phyloP scores from a whole-genome alignment of 2,888 invertebrate species.

The Pandemis heparana region DNA sequence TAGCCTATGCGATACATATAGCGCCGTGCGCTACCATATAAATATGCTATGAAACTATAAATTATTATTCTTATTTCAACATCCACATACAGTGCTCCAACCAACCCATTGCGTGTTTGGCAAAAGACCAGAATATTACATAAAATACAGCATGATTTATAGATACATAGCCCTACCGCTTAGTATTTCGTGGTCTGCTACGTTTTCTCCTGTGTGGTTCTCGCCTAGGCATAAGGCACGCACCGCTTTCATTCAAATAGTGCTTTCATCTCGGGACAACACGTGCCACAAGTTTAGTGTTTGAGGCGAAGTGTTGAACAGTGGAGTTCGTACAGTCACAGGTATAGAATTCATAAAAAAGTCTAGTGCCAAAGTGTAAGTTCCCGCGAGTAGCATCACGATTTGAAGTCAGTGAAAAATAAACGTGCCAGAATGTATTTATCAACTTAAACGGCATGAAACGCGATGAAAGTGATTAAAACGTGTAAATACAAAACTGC shows the following conservation, averaged over 20 bases:
- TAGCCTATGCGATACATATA: background rate
- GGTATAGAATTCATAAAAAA: too few species aligned
- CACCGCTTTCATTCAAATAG: constrained; percentile 1
- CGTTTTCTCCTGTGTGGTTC: constrained; percentile 7
- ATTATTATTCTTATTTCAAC: background rate
- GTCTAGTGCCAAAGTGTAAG: background rate
- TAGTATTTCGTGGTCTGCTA: background rate
- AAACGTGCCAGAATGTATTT: background rate
- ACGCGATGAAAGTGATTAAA: too few species aligned
- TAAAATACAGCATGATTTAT: background rate
- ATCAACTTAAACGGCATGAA: background rate
- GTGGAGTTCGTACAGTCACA: background rate
- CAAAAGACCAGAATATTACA: constrained; percentile 7
- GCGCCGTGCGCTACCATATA: background rate
- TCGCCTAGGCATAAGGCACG: constrained; percentile 4
- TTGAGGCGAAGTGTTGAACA: background rate
- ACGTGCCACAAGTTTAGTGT: background rate
- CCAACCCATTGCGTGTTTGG: constrained; percentile 3
- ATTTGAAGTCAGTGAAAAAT: background rate
- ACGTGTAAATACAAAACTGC: too few species aligned
- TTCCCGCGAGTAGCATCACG: too few species aligned
- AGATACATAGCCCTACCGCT: background rate
- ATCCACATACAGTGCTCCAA: background rate
- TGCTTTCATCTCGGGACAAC: constrained; percentile 13
- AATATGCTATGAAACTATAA: background rate